Evolutionary conservation across 92 coral and sea anemone genomes (phyloP), one percentile per base, ranked within the genome.

Genomic region (Umimayanthus chanpuru): DNA sequence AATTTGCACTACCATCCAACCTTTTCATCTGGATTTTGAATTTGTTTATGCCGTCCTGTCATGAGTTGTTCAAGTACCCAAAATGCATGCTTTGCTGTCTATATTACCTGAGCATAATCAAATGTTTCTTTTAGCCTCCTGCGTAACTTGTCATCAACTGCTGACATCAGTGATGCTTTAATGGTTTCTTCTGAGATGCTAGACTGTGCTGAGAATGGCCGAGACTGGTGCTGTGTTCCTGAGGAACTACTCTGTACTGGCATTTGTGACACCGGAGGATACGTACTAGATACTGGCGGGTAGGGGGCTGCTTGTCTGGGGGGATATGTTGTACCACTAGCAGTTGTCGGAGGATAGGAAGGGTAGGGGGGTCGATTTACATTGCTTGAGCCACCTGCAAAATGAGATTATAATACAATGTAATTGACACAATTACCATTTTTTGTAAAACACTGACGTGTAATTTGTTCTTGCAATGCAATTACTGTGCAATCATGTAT

Each of bases 31-130:
- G 44, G 2, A 47, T 47, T 47, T 47, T 11, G 5, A 29, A n/a
- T 41, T 25, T 67, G 7, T 67, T 67, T 25, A 12, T 0, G 74
- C 0, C 74, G 7, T 6, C 7, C 6, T 4, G 44, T 41, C 7
- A 5, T 41, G 44, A 41, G 44, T 5, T 41, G 44, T 41, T 41
- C 44, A 41, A 1, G 44, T 41, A 41, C 7, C 44, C 5, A 41
- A 41, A 41, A 41, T 41, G 7, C 0, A 41, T 4, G 0, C 53
- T 10, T 16, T 28, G 4, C 14, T 72, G 6, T 2, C 7, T 2
- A 1, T 36, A 15, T 44, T 44, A 97, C 99, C 98, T 97, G 99
- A 38, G 98, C 98, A 89, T 95, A 98, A 40, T 92, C 96, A 91
- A 95, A 90, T 41, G 94, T 86, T 18, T 97, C 97, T 89, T 93